Conservation (phyloP, 1,140 invertebrate genomes). For the Phenacoccus solenopsis region DNA sequence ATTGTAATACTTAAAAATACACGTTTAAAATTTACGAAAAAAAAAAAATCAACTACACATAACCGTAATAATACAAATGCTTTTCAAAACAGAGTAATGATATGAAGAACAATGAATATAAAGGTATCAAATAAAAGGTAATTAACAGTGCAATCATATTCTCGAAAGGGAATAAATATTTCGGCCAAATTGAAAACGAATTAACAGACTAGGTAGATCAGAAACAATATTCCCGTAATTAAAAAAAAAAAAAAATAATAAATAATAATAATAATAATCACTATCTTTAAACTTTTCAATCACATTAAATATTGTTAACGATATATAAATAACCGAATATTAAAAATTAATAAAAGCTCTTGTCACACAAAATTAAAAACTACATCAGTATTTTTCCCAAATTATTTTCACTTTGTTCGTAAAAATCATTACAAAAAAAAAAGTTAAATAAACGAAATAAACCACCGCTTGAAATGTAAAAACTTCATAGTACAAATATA, state of each 20-base stretch:
- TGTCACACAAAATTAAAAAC: not conserved
- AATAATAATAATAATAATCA: conserved; percentile 12
- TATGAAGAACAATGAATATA: conserved; percentile 18
- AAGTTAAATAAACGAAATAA: no score
- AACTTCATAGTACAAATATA: no score
- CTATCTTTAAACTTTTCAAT: conserved; percentile 15
- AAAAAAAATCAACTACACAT: not conserved
- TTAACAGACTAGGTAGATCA: conserved; percentile 13
- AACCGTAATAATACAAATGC: conserved; percentile 16
- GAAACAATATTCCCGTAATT: conserved; percentile 11
- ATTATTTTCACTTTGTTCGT: not conserved
- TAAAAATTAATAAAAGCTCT: conserved; percentile 18
- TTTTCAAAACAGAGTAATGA: conserved; percentile 9
- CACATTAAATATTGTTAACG: conserved; percentile 17
- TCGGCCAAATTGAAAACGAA: conserved; percentile 7
- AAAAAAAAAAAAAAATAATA: not conserved
- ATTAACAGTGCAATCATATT: conserved; percentile 5
- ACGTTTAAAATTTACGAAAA: not conserved
- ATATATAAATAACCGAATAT: conserved; percentile 13
- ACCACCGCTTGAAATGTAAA: no score
- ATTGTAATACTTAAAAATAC: no score
- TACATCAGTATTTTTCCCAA: not conserved
- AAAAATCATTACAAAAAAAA: not conserved
- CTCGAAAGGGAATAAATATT: conserved; percentile 14
- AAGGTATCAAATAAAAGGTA: conserved; percentile 15